phyloP scores from a whole-genome alignment of 2,888 invertebrate genomes.

The Rutpela maculata region DNA sequence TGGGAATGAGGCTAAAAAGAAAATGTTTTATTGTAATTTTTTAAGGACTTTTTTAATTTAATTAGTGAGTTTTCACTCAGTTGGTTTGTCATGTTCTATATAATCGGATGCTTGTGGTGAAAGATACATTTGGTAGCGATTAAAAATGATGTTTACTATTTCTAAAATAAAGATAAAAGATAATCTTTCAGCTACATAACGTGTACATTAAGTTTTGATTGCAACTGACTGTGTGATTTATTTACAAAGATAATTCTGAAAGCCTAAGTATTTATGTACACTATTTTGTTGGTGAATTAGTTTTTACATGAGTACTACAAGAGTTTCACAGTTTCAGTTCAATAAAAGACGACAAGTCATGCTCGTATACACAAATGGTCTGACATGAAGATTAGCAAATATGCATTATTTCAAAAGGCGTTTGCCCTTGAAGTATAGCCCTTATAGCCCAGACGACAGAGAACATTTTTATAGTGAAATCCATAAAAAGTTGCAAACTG shows the following conservation, averaged over 20 bases:
- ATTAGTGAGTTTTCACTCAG: constrained; percentile 32
- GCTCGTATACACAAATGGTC: too few relatives aligned
- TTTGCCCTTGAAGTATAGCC: too few relatives aligned
- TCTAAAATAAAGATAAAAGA: neutral
- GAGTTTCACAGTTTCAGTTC: too few relatives aligned
- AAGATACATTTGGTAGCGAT: neutral
- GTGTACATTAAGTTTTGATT: neutral
- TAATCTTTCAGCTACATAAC: neutral
- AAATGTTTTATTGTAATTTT: constrained; percentile 20
- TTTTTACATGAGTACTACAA: too few relatives aligned
- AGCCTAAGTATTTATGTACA: too few relatives aligned
- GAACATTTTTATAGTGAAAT: too few relatives aligned
- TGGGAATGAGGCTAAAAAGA: constrained; percentile 25
- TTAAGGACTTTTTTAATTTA: constrained; percentile 13
- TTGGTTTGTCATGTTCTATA: constrained; percentile 1
- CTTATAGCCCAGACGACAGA: too few relatives aligned
- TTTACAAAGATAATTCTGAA: neutral
- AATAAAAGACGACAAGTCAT: too few relatives aligned
- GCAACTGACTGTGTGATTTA: neutral
- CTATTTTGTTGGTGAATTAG: too few relatives aligned
- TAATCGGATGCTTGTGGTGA: neutral
- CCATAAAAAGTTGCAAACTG: too few relatives aligned
- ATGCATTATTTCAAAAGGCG: too few relatives aligned
- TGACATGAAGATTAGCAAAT: too few relatives aligned
- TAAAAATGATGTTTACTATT: neutral